phyloP scores from a whole-genome alignment of 2,888 invertebrate species.

The Monochamus alternatus region DNA sequence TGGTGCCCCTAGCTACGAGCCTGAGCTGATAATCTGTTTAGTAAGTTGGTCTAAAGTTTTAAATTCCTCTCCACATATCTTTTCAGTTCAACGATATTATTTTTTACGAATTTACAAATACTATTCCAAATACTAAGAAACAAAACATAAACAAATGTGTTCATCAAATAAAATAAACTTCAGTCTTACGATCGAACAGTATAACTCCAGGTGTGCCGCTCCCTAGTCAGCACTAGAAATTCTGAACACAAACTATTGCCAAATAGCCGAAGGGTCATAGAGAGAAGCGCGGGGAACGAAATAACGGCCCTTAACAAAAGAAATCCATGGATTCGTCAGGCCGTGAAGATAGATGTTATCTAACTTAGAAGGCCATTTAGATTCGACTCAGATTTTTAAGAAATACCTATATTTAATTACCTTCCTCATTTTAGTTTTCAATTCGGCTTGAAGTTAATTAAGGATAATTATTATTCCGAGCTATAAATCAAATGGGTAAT shows the following conservation, averaged over 20 bases:
- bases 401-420: slow-evolving; percentile 63
- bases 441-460: slow-evolving; percentile 33
- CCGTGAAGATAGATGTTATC: slow-evolving; percentile 66
- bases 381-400: slow-evolving; percentile 60
- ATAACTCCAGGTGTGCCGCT: slow-evolving; percentile 21
- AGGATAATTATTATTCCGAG: slow-evolving; percentile 8
- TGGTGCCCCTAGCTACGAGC: too few relatives aligned
- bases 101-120: too few relatives aligned
- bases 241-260: slow-evolving; percentile 50
- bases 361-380: slow-evolving; percentile 62
- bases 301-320: slow-evolving; percentile 67
- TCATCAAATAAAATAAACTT: too few relatives aligned
- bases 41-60: too few relatives aligned
- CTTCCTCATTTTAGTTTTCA: slow-evolving; percentile 38
- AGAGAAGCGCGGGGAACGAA: slow-evolving; percentile 53
- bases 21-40: too few relatives aligned
- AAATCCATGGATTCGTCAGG: slow-evolving; percentile 65
- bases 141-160: too few relatives aligned
- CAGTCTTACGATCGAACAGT: neutral
- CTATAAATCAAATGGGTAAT: slow-evolving; percentile 9
- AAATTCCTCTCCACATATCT: too few relatives aligned
- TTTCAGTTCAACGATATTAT: too few relatives aligned
- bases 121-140: too few relatives aligned
- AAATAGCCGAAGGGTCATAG: slow-evolving; percentile 56
- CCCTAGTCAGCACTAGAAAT: slow-evolving; percentile 15